Base-by-base conservation (phyloP, 2,888 invertebrate species). In the Lycophotia porphyrea region DNA sequence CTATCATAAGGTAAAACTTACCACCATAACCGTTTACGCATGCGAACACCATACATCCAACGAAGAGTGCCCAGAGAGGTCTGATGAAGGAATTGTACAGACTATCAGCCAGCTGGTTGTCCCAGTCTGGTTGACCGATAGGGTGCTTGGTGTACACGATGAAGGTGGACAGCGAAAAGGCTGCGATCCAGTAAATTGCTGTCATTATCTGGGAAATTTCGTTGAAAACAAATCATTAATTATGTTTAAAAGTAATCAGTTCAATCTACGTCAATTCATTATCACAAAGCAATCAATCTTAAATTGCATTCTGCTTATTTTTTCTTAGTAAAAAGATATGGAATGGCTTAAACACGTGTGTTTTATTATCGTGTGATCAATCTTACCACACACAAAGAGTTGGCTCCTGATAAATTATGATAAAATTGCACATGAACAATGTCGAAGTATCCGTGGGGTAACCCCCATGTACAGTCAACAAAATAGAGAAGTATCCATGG, bases 11-110 rank as follows among this genome's bases (percentile, higher is more conserved):
- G 27, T 7, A 55, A 18, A 58, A 58, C 84, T 75, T 88, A 96
- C 96, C 96, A 89, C 94, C 95, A 88, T 93, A 93, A 66, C 95
- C 95, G 74, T 92, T 88, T 5, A 87, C 83, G 69, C 96, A 96
- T 5, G 94, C 93, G 74, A 93, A 92, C n/a, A 95, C 92, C 24
- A 96, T 82, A 91, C 93, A 92, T 1, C 92, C 89, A 58, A 96
- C 47, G 24, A 89, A 92, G 3, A 91, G 49, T 2, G 92, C 92
- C 96, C 96, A 96, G 9, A 88, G 81, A 5, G 93, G 91, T 75
- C 95, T 88, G 36, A 92, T 88, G 39, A 95, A 91, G 0, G 94
- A 93, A 72, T 93, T 92, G 44, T 79, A 78, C 3, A 92, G 49
- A 36, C 78, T 89, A 47, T 90, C 88, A 44, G 88, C 39, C 0